A percentile compares a stretch with the other conserved stretches of the same genome.
Conservation (phyloP, 2,113 vertebrate species). For the Seriola dumerili region DNA sequence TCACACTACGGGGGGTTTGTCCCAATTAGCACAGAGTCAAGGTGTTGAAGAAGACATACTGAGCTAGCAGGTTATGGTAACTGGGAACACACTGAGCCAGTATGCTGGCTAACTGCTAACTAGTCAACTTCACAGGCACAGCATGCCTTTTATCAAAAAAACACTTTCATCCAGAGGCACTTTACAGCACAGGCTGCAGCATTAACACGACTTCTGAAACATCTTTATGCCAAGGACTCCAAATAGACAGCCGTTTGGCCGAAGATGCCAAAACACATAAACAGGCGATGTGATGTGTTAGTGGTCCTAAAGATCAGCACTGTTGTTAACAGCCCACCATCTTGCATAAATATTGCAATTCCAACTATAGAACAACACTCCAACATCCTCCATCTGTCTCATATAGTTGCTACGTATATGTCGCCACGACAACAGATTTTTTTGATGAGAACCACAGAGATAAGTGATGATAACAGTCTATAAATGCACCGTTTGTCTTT, state of each 20-base stretch:
- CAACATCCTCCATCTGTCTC: not conserved
- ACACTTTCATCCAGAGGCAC: slow-evolving; percentile 53
- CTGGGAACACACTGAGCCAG: slow-evolving; percentile 69
- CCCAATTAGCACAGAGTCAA: slow-evolving; percentile 76
- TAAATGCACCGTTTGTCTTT: not conserved
- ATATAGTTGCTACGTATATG: not conserved
- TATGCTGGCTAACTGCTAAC: slow-evolving; percentile 73
- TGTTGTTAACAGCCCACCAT: slow-evolving; percentile 8
- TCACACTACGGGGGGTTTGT: slow-evolving; percentile 71
- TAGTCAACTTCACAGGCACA: slow-evolving; percentile 73
- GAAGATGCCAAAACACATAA: slow-evolving; percentile 19
- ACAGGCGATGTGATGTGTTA: not conserved
- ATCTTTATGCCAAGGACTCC: slow-evolving; percentile 26
- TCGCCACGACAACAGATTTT: not conserved
- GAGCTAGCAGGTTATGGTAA: slow-evolving; percentile 69
- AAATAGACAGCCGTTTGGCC: slow-evolving; percentile 31
- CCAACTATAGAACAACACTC: slow-evolving; percentile 11
- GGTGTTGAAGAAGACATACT: slow-evolving; percentile 69
- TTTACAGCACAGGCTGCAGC: slow-evolving; percentile 42
- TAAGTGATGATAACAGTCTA: not conserved
- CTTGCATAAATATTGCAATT: not conserved
- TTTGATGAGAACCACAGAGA: not conserved
- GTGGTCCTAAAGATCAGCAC: not conserved
- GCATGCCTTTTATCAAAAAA: slow-evolving; percentile 53
- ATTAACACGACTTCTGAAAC: slow-evolving; percentile 49